Evolutionary conservation across 1,140 invertebrate species (phyloP).

Genomic region (Planococcus citri): DNA sequence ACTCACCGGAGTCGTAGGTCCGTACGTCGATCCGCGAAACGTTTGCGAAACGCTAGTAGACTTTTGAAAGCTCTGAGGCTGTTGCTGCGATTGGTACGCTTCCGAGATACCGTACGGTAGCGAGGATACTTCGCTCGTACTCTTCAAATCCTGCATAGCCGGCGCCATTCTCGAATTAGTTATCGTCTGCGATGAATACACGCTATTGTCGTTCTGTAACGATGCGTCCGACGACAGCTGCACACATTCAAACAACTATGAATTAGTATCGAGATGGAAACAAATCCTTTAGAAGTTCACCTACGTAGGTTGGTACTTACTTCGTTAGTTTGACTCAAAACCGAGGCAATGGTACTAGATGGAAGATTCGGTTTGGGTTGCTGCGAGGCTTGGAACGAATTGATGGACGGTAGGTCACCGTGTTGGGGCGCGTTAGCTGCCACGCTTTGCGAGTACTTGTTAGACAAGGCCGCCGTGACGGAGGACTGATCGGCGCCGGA

Average conservation of each 20-base stretch:
- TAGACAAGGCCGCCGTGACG: background rate
- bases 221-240: background rate
- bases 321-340: background rate
- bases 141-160: background rate
- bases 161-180: slow-evolving; percentile 1
- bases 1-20: background rate
- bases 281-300: background rate
- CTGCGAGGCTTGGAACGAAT: slow-evolving; percentile 9
- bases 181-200: slow-evolving; percentile 4
- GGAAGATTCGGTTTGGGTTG: slow-evolving; percentile 8
- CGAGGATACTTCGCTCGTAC: background rate
- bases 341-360: background rate
- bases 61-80: background rate
- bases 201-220: slow-evolving; percentile 14
- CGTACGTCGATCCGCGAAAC: background rate
- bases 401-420: background rate
- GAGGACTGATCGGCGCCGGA: background rate
- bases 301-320: background rate
- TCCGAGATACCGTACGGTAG: background rate
- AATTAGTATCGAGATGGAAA: background rate
- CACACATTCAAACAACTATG: too few relatives aligned
- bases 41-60: background rate
- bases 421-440: background rate
- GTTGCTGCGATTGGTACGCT: slow-evolving; percentile 5
- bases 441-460: background rate